phyloP scores from a whole-genome alignment of 2,113 vertebrate species.

The human (Homo sapiens) region GRCh38 chrX:35147501-35148000 shows the following conservation, averaged over 20 bases:
- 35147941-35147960: conserved; percentile 22
- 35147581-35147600: neutral
- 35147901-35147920: neutral
- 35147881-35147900: conserved; percentile 1
- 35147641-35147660: neutral
- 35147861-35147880: neutral
- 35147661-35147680: neutral
- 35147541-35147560: neutral
- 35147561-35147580: neutral
- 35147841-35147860: neutral
- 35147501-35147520: neutral
- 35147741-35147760: neutral
- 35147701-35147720: conserved; percentile 22
- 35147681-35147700: neutral
- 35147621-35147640: neutral
- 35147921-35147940: neutral
- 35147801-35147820: neutral
- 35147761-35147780: neutral
- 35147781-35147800: neutral
- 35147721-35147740: neutral
- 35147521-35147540: neutral
- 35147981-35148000: neutral
- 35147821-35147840: neutral
- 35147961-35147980: conserved; percentile 4
- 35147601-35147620: neutral